These are phyloP conservation scores for Stenchaetothrips biformis DNA, from an alignment of 2,888 invertebrate genomes.

Conservation along the genomic window DNA sequence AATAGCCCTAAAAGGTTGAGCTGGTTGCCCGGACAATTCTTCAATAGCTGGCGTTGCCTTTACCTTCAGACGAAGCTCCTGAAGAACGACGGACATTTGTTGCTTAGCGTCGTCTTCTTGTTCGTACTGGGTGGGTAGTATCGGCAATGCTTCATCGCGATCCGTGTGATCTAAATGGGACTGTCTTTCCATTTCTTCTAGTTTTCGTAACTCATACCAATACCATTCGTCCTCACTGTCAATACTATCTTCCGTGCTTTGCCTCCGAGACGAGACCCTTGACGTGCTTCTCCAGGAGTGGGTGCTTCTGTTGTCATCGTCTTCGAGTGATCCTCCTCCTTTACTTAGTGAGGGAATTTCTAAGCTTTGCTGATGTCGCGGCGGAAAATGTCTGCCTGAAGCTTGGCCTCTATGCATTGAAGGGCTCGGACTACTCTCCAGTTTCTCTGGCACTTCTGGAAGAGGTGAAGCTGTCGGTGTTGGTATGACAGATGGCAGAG, in stretches of 20 bases:
- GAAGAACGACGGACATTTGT: conserved; percentile 72
- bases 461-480: conserved; percentile 23
- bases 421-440: conserved; percentile 63
- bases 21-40: conserved; percentile 39
- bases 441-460: conserved; percentile 52
- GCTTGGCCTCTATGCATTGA: conserved; percentile 56
- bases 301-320: conserved; percentile 80
- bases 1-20: not conserved
- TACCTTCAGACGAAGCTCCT: conserved; percentile 69
- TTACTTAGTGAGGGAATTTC: conserved; percentile 69
- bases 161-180: conserved; percentile 60
- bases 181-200: conserved; percentile 79
- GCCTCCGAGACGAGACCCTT: conserved; percentile 75
- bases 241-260: conserved; percentile 88
- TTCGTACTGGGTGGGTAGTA: conserved; percentile 49
- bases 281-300: conserved; percentile 85
- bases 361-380: conserved; percentile 69
- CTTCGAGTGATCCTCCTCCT: conserved; percentile 53
- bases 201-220: conserved; percentile 77
- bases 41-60: conserved; percentile 46
- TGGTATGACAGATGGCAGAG: conserved; percentile 7
- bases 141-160: conserved; percentile 47
- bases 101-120: conserved; percentile 68
- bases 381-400: conserved; percentile 53
- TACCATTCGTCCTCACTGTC: conserved; percentile 94